phyloP scores from a whole-genome alignment of 2,113 vertebrate genomes.

The Stigmatopora argus region DNA sequence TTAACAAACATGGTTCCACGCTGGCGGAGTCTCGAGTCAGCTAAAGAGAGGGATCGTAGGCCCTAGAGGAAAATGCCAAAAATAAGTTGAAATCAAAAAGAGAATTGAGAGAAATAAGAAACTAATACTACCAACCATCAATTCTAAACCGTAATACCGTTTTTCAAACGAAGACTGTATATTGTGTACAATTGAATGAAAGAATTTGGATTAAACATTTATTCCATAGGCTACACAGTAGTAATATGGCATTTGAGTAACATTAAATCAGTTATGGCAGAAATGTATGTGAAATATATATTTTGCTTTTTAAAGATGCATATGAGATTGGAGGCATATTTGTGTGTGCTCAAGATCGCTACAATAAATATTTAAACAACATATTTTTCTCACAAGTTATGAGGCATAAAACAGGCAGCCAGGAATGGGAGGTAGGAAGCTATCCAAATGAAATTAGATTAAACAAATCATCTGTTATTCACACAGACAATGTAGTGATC shows the following conservation, averaged over 20 bases:
- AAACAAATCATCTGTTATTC: constrained; percentile 42
- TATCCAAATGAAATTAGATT: constrained; percentile 26
- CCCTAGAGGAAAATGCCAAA: constrained; percentile 51
- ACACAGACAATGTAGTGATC: constrained; percentile 28
- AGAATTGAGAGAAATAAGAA: neutral
- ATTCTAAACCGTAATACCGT: too few species aligned
- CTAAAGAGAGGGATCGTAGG: constrained; percentile 81
- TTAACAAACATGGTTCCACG: constrained; percentile 83
- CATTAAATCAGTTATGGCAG: too few species aligned
- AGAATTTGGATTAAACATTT: too few species aligned
- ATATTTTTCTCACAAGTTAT: neutral
- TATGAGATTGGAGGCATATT: neutral
- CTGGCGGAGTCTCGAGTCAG: constrained; percentile 82
- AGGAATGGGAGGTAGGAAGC: neutral
- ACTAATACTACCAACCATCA: too few species aligned
- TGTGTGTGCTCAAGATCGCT: neutral
- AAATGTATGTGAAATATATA: neutral
- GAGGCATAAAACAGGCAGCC: neutral
- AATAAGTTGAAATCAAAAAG: neutral
- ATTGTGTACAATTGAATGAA: too few species aligned
- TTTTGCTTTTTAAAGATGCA: neutral
- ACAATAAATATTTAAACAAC: neutral
- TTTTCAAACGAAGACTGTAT: too few species aligned
- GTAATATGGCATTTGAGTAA: neutral
- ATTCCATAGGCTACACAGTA: too few species aligned